Evolutionary conservation across 2,797 vertebrate genomes (phyloP), one percentile per base, ranked within the genome.

Genomic region (Mus spretus): DNA sequence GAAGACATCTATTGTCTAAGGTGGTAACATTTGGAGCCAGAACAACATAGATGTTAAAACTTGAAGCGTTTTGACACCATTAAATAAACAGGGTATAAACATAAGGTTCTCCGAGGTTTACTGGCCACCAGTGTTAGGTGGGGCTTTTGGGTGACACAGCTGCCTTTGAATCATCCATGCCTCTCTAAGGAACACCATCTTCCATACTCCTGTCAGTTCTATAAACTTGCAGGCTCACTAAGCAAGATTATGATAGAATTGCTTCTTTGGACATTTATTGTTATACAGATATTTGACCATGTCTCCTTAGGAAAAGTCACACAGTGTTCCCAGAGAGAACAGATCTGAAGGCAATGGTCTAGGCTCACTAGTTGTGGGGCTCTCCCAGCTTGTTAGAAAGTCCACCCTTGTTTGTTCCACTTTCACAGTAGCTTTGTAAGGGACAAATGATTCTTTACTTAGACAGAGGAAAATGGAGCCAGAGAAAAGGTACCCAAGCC

Each of bases 391-490:
- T 17, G n/a, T 11, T 26, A 4, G 0, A 31, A 9, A 1, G 72
- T 31, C 34, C 37, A 3, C 0, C 19, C 74, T n/a, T 8, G 0
- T 28, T 12, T 19, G 50, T 9, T 63, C n/a, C 44, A 1, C 14
- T 37, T 14, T 53, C 88, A 40, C 3, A 31, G 0, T 0, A 50
- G 87, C 3, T 0, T 26, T 3, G 0, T 15, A 74, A 63, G 34
- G 1, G 37, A 20, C 22, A 19, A 34, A 7, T 87, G 40, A 0
- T 34, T 72, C 78, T 10, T 4, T 1, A 22, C 26, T 17, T 85
- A 31, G 6, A 83, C 11, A 20, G 63, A 83, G 90, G 24, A 81
- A 31, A 40, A 17, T 15, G 10, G 28, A 59, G 26, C 22, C 15
- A 57, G 20, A 37, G 26, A 50, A 87, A 14, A 70, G 75, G 17